Conservation (phyloP, 1,140 invertebrate genomes). For the Anagrus nilaparvatae region DNA sequence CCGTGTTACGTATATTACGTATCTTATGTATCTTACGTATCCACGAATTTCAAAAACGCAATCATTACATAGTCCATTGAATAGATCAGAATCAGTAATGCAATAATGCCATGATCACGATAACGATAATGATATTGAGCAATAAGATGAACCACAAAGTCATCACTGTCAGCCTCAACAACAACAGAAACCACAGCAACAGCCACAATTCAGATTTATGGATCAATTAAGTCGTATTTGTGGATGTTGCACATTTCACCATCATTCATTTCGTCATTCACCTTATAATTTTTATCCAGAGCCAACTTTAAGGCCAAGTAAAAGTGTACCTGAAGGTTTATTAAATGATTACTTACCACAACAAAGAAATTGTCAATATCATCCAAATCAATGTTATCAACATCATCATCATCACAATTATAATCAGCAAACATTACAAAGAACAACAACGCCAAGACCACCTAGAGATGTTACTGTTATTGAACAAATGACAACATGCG, state of each 20-base stretch:
- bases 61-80: conserved; percentile 59
- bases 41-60: conserved; percentile 51
- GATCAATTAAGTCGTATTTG: no score
- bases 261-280: no score
- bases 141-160: no score
- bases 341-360: conserved; percentile 45
- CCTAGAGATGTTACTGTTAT: conserved; percentile 42
- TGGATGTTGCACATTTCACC: no score
- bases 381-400: conserved; percentile 4
- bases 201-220: conserved; percentile 12
- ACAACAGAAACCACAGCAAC: conserved; percentile 26
- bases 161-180: conserved; percentile 30
- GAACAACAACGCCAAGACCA: conserved; percentile 18
- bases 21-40: no score
- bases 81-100: conserved; percentile 34
- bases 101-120: no score
- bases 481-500: conserved; percentile 49
- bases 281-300: no score
- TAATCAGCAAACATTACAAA: no score
- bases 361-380: conserved; percentile 17
- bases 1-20: no score
- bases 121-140: no score
- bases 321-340: conserved; percentile 67
- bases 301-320: conserved; percentile 36
- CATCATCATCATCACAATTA: background rate